Evolutionary conservation across 30 jellyfish, hydroid and myxozoan genomes (phyloP).

Genomic region (Catostylus mosaicus): DNA sequence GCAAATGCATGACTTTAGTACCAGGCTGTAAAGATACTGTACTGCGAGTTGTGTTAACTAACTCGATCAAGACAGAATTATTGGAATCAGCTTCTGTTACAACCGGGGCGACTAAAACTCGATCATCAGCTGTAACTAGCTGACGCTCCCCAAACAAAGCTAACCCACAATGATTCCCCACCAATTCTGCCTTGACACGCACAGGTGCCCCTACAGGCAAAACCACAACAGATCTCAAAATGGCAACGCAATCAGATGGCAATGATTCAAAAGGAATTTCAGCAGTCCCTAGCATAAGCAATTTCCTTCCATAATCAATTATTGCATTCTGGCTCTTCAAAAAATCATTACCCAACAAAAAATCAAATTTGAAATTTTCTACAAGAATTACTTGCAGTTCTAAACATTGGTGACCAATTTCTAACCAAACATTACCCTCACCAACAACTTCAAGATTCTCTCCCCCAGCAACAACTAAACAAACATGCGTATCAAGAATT

Average conservation of each 20-base stretch:
- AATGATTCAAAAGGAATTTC: slow-evolving; percentile 40
- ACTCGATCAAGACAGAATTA: slow-evolving; percentile 55
- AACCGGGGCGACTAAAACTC: slow-evolving; percentile 59
- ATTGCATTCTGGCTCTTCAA: slow-evolving; percentile 18
- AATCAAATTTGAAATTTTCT: slow-evolving; percentile 55
- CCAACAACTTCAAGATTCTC: slow-evolving; percentile 27
- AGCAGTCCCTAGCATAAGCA: slow-evolving; percentile 1
- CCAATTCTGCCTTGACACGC: slow-evolving; percentile 49
- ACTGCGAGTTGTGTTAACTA: slow-evolving; percentile 56
- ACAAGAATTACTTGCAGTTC: slow-evolving; percentile 23
- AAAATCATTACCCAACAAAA: slow-evolving; percentile 52
- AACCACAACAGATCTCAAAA: slow-evolving; percentile 54
- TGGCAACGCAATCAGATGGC: slow-evolving; percentile 74
- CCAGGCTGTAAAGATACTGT: slow-evolving; percentile 67
- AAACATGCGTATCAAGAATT: slow-evolving; percentile 34
- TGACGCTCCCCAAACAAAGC: slow-evolving; percentile 76
- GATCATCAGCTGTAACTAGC: slow-evolving; percentile 57
- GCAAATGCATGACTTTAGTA: slow-evolving; percentile 62
- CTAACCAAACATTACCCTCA: slow-evolving; percentile 29
- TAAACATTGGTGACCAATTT: neutral
- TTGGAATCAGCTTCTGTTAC: slow-evolving; percentile 62
- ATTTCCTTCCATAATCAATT: slow-evolving; percentile 54
- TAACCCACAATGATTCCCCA: slow-evolving; percentile 72
- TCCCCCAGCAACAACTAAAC: slow-evolving; percentile 54
- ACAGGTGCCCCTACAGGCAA: slow-evolving; percentile 46